Evolutionary conservation across 2,113 vertebrate genomes (phyloP), one percentile per base, ranked within the genome.

Genomic region (Centropus bengalensis): DNA sequence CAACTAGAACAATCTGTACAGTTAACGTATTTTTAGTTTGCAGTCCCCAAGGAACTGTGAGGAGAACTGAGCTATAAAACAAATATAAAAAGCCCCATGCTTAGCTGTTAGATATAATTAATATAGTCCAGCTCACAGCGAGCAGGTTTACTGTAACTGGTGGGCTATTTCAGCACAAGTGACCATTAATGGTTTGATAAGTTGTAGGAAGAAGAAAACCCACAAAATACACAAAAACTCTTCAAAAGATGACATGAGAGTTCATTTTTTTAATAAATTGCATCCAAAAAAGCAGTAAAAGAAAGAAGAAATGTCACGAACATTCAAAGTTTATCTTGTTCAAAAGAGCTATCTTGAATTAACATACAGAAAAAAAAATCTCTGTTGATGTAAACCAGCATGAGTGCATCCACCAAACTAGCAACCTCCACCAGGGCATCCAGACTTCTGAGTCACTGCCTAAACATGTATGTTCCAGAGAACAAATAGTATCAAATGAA

Each of bases 11-110:
- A 80, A 86, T 92, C 89, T 80, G 75, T 95, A 60, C 91, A 93
- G 75, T 85, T 83, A 76, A 89, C 28, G 36, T 92, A 89, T 89
- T 95, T 94, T 93, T 89, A 91, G 89, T 91, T 70, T 90, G 59
- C 76, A 80, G 13, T 82, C 87, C 70, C 71, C 18, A 56, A 95
- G 87, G 79, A 95, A 88, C 67, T 38, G 10, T 71, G 71, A 69
- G 45, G 42, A 94, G 33, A 88, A 80, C 2, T 77, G 55, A 91
- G 82, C 71, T 86, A 66, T 23, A 82, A 89, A 91, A 91, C 38
- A 87, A 92, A 87, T 51, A 71, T 5, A 42, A 60, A 76, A 45
- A 2, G 0, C 1, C 4, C 16, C 36, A 28, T 20, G 60, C 58
- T 76, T 89, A 47, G 28, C 47, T 89, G 30, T 77, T 88, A 80